Percentiles rank a stretch among this genome's conserved stretches.
Conservation (phyloP, 2,797 vertebrate species). For the Sebastes minor region DNA sequence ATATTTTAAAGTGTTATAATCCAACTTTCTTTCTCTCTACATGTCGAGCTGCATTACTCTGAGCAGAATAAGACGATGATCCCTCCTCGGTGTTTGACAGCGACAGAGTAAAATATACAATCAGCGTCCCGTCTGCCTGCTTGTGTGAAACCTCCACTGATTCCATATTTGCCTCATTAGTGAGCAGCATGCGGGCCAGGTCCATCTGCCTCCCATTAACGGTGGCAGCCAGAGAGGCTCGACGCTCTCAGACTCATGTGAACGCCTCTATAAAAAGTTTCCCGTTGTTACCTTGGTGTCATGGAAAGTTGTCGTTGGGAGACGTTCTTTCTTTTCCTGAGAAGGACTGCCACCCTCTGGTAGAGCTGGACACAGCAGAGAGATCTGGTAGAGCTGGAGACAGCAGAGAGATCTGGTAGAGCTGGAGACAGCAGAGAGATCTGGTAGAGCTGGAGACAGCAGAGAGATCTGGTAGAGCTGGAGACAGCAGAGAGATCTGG, state of each 20-base stretch:
- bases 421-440: no score
- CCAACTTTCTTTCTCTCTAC: neutral
- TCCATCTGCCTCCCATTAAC: conserved; percentile 71
- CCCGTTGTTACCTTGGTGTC: conserved; percentile 57
- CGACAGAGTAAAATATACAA: conserved; percentile 42
- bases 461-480: no score
- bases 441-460: no score
- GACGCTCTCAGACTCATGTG: conserved; percentile 43
- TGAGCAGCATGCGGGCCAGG: conserved; percentile 11
- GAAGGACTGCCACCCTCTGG: conserved; percentile 70
- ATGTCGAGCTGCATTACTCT: neutral
- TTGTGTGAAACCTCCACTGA: conserved; percentile 58
- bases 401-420: no score
- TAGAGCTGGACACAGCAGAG: neutral
- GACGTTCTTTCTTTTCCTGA: conserved; percentile 18
- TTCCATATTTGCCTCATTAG: conserved; percentile 63
- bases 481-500: no score
- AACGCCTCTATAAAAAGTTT: conserved; percentile 61
- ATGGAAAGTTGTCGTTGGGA: conserved; percentile 58
- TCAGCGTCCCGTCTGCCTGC: conserved; percentile 19
- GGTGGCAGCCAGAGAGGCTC: conserved; percentile 51
- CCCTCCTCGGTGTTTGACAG: conserved; percentile 4
- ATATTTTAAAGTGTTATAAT: no score
- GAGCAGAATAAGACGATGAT: conserved; percentile 3
- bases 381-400: no score